Evolutionary conservation across 2,113 vertebrate genomes (phyloP), one percentile per base, ranked within the genome.

Genomic region (Leiothrix lutea): DNA sequence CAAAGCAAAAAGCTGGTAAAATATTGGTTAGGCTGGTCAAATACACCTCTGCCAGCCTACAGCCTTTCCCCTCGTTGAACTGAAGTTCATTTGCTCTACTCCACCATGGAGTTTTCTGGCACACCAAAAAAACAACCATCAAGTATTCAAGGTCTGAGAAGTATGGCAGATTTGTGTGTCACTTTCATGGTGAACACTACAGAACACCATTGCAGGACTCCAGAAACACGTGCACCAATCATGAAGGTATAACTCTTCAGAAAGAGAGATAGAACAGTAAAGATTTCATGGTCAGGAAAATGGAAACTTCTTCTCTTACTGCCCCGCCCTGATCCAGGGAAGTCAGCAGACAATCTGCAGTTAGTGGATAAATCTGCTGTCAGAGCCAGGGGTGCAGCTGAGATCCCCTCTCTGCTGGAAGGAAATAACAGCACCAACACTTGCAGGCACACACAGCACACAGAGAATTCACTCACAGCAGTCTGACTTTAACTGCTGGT

Each of bases 201-300:
- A 93, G 50, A 90, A 70, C 47, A 73, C 64, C 56, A 36, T 11
- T 86, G n/a, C 75, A 86, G 58, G 57, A 88, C 29, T 90, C 69
- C 14, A 26, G 25, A 86, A 69, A 53, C 12, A 18, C 22, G 57
- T 6, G 25, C 35, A 80, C 5, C 50, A 36, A 26, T 23, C 17
- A n/a, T 13, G 12, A 75, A 48, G 38, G 58, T 16, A 36, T 9
- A 66, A 36, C 5, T 8, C 29, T 58, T 60, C 29, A 47, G 75
- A 70, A 94, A 31, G 40, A 66, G 13, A 73, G 48, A 50, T 53
- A 38, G 48, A 60, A 65, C 21, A 62, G 21, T 10, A 56, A 61
- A 38, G 45, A 81, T 62, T 79, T 84, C 25, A 45, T 4, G n/a
- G 23, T 38, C 31, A 64, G 42, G 74, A 74, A 91, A 82, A 64